These are phyloP conservation scores for Phyllotreta striolata DNA, from an alignment of 2,888 invertebrate species.

Conservation along the genomic window DNA sequence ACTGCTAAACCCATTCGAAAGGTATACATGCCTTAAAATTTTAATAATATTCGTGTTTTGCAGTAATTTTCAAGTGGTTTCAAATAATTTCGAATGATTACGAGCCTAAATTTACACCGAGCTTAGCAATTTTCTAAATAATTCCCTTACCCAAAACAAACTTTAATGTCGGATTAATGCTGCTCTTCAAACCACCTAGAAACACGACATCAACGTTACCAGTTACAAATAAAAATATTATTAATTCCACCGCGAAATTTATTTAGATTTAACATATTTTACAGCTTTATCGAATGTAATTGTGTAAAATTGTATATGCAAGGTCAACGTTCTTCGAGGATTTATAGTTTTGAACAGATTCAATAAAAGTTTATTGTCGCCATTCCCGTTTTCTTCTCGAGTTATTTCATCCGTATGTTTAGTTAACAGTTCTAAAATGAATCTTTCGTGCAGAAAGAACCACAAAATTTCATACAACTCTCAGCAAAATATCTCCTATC, in stretches of 20 bases:
- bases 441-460: too few relatives aligned
- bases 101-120: conserved; percentile 41
- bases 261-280: neutral
- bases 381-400: conserved; percentile 3
- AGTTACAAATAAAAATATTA: neutral
- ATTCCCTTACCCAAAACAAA: conserved; percentile 38
- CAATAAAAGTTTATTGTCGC: conserved; percentile 6
- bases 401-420: neutral
- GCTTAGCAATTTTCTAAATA: conserved; percentile 44
- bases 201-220: conserved; percentile 36
- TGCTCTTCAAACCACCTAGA: conserved; percentile 36
- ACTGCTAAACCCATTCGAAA: conserved; percentile 4
- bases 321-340: conserved; percentile 5
- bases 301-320: neutral
- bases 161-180: conserved; percentile 40
- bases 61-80: conserved; percentile 45
- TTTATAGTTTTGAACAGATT: conserved; percentile 6
- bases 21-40: conserved; percentile 17
- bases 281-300: neutral
- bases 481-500: too few relatives aligned
- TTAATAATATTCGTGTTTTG: conserved; percentile 49
- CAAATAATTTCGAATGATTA: conserved; percentile 45
- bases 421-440: neutral
- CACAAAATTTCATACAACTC: too few relatives aligned
- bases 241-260: neutral